Conservation (phyloP, 1,140 invertebrate species). For the Helicoverpa zea region DNA sequence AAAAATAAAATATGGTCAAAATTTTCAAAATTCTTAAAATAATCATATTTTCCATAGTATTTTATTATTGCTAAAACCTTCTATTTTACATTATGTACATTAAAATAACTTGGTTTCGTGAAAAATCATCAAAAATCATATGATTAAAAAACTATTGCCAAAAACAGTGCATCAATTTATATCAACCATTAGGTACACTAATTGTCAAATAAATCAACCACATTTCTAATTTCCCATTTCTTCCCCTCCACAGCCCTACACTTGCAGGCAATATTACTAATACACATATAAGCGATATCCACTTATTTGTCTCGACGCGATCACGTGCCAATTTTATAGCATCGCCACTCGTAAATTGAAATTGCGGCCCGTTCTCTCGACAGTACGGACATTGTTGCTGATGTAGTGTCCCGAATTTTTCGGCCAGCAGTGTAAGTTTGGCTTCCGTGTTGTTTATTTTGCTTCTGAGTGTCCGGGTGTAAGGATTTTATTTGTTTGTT, state of each 20-base stretch:
- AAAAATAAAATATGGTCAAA: no score
- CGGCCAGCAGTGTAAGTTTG: conserved; percentile 40
- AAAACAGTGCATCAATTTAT: no score
- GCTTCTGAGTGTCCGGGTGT: background rate
- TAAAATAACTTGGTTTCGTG: no score
- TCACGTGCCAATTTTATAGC: conserved; percentile 84
- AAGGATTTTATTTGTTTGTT: background rate
- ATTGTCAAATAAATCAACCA: background rate
- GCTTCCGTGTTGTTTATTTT: conserved; percentile 13
- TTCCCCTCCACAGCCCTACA: conserved; percentile 25
- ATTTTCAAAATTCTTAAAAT: no score
- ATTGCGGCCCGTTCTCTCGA: conserved; percentile 64
- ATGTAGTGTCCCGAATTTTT: conserved; percentile 50
- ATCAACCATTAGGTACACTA: background rate
- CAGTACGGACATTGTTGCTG: conserved; percentile 57
- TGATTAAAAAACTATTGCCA: no score
- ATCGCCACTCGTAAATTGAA: conserved; percentile 80
- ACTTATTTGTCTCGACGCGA: conserved; percentile 73
- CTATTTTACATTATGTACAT: no score
- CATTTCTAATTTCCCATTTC: background rate
- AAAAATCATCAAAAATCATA: no score
- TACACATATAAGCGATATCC: conserved; percentile 65
- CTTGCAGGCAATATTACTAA: conserved; percentile 55
- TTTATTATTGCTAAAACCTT: no score
- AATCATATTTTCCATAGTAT: no score